phyloP scores from a whole-genome alignment of 2,113 vertebrate species.

The rabbit (Oryctolagus cuniculus) region mOryCun1.1 NC_091441.1:36629001-36629500 shows the following conservation, averaged over 20 bases:
- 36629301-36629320: background rate
- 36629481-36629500: background rate
- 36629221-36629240: conserved; percentile 45
- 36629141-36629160: background rate
- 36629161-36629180: conserved; percentile 16
- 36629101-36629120: background rate
- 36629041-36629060: background rate
- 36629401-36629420: background rate
- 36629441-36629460: background rate
- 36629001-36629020: background rate
- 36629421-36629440: background rate
- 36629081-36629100: background rate
- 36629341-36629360: conserved; percentile 8
- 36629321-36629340: conserved; percentile 50
- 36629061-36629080: background rate
- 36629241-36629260: conserved; percentile 35
- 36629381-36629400: conserved; percentile 4
- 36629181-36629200: background rate
- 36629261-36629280: conserved; percentile 38
- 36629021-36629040: background rate
- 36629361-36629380: background rate
- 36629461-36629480: background rate
- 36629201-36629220: background rate
- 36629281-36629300: background rate
- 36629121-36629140: background rate